A percentile compares a stretch with the other conserved stretches of the same genome.
phyloP scores from a whole-genome alignment of 1,140 invertebrate species.

The Zaprionus capensis region DNA sequence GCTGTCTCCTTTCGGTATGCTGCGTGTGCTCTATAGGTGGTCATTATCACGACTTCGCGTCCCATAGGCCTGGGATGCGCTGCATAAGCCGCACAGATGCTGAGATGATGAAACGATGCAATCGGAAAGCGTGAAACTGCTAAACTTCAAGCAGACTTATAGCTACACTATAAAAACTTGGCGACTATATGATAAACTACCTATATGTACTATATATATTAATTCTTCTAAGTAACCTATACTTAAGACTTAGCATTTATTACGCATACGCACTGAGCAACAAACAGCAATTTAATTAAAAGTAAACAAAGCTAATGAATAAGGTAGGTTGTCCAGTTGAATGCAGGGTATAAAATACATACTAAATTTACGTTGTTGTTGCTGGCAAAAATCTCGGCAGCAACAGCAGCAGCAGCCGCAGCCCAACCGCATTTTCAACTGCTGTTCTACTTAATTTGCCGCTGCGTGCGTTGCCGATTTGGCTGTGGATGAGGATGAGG shows the following conservation, averaged over 20 bases:
- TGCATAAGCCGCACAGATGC: constrained; percentile 39
- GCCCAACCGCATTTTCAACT: constrained; percentile 61
- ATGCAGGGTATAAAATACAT: constrained; percentile 42
- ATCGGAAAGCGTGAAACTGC: constrained; percentile 11
- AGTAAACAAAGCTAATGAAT: not conserved
- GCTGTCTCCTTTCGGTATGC: constrained; percentile 47
- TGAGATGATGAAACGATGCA: constrained; percentile 38
- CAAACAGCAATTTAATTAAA: not conserved
- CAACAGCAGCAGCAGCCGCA: constrained; percentile 37
- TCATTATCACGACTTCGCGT: constrained; percentile 74
- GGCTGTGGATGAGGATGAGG: constrained; percentile 42
- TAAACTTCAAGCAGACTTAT: not conserved
- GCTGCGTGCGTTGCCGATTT: constrained; percentile 78
- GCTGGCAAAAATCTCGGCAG: constrained; percentile 47
- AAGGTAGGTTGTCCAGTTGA: not conserved
- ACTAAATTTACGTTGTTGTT: constrained; percentile 23
- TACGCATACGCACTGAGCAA: constrained; percentile 11
- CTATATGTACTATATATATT: too few species aligned
- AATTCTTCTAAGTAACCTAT: not conserved
- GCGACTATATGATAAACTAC: too few species aligned
- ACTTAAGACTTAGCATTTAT: not conserved
- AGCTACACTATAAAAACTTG: not conserved
- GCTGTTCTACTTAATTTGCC: constrained; percentile 81
- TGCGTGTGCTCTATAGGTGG: constrained; percentile 77
- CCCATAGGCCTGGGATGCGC: constrained; percentile 42